phyloP scores from a whole-genome alignment of 2,888 invertebrate genomes.

The Steinernema carpocapsae region DNA sequence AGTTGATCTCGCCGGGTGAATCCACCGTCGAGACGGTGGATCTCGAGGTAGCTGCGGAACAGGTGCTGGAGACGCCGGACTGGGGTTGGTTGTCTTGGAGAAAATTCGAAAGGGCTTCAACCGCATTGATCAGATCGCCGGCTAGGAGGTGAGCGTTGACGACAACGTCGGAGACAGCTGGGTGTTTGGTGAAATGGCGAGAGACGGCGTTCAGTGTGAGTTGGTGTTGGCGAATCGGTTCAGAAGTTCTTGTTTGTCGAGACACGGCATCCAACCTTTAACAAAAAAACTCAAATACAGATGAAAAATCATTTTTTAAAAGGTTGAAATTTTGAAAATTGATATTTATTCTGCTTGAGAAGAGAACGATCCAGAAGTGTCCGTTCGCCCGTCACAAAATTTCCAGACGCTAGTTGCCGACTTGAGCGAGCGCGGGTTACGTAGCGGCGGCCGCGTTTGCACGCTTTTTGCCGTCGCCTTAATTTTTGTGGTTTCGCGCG shows the following conservation, averaged over 20 bases:
- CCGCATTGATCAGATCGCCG: slow-evolving; percentile 24
- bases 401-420: no score
- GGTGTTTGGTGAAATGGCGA: slow-evolving; percentile 43
- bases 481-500: no score
- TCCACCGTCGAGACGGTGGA: not conserved
- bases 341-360: no score
- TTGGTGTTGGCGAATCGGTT: slow-evolving; percentile 39
- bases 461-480: no score
- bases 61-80: slow-evolving; percentile 18
- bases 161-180: slow-evolving; percentile 30
- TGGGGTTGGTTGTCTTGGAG: slow-evolving; percentile 2
- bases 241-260: slow-evolving; percentile 19
- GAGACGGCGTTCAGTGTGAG: slow-evolving; percentile 40
- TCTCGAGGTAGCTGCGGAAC: slow-evolving; percentile 1
- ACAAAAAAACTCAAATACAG: not conserved
- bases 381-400: no score
- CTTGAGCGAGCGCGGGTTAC: no score
- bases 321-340: no score
- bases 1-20: slow-evolving; percentile 9
- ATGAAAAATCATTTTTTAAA: no score
- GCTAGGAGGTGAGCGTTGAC: not conserved
- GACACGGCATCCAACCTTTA: slow-evolving; percentile 23
- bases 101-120: not conserved
- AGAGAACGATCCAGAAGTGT: no score
- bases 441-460: no score